Conservation (phyloP, 2,797 vertebrate genomes). For the Microctenopoma steveboyesi region DNA sequence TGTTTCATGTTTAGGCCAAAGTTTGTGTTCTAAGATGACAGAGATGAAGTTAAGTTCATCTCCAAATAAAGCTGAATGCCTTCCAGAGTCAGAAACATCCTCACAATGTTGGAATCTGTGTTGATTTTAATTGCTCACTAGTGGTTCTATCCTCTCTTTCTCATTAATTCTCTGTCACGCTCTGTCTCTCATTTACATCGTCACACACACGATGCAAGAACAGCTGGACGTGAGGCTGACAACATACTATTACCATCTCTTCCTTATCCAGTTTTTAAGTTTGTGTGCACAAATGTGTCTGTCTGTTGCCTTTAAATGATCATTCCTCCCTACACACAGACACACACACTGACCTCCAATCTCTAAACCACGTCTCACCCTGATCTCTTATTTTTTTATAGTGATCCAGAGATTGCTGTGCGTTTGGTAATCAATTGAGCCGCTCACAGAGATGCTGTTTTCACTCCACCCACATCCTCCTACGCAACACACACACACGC, state of each 20-base stretch:
- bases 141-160: slow-evolving; percentile 4
- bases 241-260: slow-evolving; percentile 46
- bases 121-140: slow-evolving; percentile 14
- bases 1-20: neutral
- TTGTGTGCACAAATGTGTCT: slow-evolving; percentile 5
- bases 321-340: neutral
- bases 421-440: slow-evolving; percentile 57
- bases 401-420: slow-evolving; percentile 34
- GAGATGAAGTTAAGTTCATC: neutral
- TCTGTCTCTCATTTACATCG: neutral
- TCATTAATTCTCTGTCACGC: neutral
- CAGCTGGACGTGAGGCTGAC: slow-evolving; percentile 52
- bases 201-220: neutral
- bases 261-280: neutral
- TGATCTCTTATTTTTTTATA: slow-evolving; percentile 32
- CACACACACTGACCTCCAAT: slow-evolving; percentile 18
- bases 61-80: neutral
- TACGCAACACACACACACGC: slow-evolving; percentile 44
- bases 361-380: slow-evolving; percentile 14
- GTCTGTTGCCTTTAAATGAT: slow-evolving; percentile 1
- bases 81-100: neutral
- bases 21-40: neutral
- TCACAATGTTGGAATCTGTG: neutral
- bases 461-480: slow-evolving; percentile 71
- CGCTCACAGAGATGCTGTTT: slow-evolving; percentile 56